phyloP scores from a whole-genome alignment of 2,888 invertebrate species.

The Crocallis elinguaria region DNA sequence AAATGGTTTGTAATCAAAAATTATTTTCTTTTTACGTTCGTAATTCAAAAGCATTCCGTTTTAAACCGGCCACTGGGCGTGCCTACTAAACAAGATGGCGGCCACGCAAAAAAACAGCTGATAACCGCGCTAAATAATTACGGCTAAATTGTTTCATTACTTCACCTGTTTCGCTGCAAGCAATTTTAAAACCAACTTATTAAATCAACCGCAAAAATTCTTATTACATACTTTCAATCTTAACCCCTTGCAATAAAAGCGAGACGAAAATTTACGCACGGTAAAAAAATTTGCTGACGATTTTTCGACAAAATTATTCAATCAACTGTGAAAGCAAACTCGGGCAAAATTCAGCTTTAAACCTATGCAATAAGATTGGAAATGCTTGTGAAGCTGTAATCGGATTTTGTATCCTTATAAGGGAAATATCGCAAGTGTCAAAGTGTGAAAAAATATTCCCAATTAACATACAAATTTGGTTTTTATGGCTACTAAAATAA shows the following conservation, averaged over 20 bases:
- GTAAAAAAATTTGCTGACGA: conserved; percentile 10
- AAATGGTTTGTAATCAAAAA: neutral
- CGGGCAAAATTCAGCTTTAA: conserved; percentile 2
- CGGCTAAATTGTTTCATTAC: conserved; percentile 71
- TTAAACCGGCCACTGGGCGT: conserved; percentile 27
- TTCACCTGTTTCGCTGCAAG: conserved; percentile 53
- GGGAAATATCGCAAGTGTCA: conserved; percentile 31
- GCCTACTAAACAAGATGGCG: conserved; percentile 61
- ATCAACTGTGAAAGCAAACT: conserved; percentile 21
- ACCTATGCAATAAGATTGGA: neutral
- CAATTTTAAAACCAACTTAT: conserved; percentile 34
- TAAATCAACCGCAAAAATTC: conserved; percentile 1
- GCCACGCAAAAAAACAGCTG: conserved; percentile 55
- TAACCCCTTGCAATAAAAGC: conserved; percentile 6
- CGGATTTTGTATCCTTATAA: conserved; percentile 6
- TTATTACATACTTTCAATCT: neutral
- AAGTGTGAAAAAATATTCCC: conserved; percentile 25
- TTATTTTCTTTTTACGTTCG: conserved; percentile 2
- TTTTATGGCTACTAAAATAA: conserved; percentile 32
- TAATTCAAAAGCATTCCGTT: conserved; percentile 14
- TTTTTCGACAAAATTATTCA: conserved; percentile 26
- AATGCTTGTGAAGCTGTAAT: neutral
- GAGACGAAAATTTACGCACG: neutral
- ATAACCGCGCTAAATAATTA: conserved; percentile 58
- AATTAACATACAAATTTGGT: conserved; percentile 27